These are phyloP conservation scores for Protosalanx chinensis DNA, from an alignment of 2,797 vertebrate species.

Conservation along the genomic window DNA sequence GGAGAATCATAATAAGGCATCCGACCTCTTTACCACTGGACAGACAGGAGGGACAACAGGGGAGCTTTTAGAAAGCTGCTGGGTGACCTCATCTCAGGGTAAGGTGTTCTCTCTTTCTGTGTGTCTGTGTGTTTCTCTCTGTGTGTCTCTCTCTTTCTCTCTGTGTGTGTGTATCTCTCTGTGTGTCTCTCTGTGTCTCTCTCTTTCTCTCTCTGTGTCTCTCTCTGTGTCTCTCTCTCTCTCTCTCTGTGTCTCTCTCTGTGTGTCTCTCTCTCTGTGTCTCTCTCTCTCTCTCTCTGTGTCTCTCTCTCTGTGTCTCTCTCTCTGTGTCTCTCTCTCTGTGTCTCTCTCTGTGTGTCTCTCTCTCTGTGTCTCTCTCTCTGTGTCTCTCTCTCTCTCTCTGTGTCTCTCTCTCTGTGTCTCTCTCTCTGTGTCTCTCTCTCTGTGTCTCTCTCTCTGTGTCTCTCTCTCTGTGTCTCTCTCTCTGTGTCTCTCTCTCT, in stretches of 20 bases:
- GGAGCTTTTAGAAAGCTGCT: constrained; percentile 41
- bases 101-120: too few relatives aligned
- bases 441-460: constrained; percentile 4
- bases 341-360: background rate
- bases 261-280: background rate
- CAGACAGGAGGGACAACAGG: constrained; percentile 39
- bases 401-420: too few relatives aligned
- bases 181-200: background rate
- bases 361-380: constrained; percentile 2
- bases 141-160: too few relatives aligned
- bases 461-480: background rate
- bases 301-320: constrained; percentile 8
- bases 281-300: background rate
- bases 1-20: constrained; percentile 60
- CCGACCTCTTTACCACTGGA: constrained; percentile 53
- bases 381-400: too few relatives aligned
- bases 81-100: constrained; percentile 15
- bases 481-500: constrained; percentile 8
- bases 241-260: constrained; percentile 5
- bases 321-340: too few relatives aligned
- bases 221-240: too few relatives aligned
- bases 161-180: too few relatives aligned
- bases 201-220: constrained; percentile 9
- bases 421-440: background rate
- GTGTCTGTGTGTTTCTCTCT: constrained; percentile 11